phyloP scores from a whole-genome alignment of 2,797 vertebrate species.

The Coregonus ussuriensis region DNA sequence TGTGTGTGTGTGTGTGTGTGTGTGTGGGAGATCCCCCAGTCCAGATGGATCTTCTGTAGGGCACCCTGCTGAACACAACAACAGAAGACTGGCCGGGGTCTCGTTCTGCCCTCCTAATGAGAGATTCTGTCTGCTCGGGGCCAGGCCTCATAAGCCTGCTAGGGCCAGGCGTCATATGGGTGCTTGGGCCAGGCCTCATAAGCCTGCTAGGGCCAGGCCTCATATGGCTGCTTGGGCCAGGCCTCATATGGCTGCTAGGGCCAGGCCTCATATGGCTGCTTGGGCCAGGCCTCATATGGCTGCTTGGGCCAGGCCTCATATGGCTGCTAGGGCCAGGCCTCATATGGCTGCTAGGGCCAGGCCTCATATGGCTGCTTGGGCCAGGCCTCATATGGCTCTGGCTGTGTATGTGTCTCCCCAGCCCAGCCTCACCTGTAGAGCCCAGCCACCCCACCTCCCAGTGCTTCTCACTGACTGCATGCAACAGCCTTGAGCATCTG shows the following conservation, averaged over 20 bases:
- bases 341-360: not conserved
- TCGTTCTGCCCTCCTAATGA: not conserved
- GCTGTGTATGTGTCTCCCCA: not conserved
- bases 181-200: no score
- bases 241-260: not conserved
- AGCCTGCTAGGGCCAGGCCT: not conserved
- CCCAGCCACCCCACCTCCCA: not conserved
- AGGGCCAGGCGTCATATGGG: not conserved
- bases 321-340: not conserved
- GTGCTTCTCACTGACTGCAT: not conserved
- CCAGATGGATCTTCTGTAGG: constrained; percentile 32
- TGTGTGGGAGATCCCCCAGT: constrained; percentile 14
- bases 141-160: not conserved
- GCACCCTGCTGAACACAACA: constrained; percentile 23
- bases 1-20: not conserved
- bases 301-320: not conserved
- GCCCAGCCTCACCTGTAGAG: not conserved
- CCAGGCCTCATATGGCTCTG: not conserved
- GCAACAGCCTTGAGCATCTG: constrained; percentile 1
- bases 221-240: not conserved
- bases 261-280: not conserved
- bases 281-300: not conserved
- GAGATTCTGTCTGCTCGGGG: not conserved
- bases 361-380: not conserved
- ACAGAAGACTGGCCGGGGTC: not conserved